phyloP scores from a whole-genome alignment of 2,888 invertebrate genomes.

The Leptopterna dolabrata region DNA sequence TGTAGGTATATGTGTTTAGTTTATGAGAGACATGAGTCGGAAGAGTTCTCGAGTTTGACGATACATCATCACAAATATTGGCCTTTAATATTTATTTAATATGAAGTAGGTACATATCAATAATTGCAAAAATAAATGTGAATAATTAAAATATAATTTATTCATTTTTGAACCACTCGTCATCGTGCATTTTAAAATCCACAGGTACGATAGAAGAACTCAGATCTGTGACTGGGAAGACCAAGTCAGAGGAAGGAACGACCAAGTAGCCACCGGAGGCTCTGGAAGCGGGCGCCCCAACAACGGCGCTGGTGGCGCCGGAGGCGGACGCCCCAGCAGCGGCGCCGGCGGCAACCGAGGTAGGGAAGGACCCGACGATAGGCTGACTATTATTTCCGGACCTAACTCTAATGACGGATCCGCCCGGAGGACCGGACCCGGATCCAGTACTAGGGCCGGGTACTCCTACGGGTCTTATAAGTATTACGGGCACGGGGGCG shows the following conservation, averaged over 20 bases:
- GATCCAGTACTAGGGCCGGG: not conserved
- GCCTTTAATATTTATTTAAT: no score
- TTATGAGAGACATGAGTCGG: no score
- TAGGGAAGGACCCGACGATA: not conserved
- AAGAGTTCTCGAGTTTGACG: no score
- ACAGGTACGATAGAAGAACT: constrained; percentile 36
- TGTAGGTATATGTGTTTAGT: no score
- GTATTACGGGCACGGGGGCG: not conserved
- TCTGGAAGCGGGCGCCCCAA: not conserved
- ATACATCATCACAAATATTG: no score
- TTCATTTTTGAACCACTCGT: no score
- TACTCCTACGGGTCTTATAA: not conserved
- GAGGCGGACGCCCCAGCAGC: not conserved
- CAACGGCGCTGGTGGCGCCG: not conserved
- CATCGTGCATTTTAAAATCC: not conserved
- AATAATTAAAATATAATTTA: no score
- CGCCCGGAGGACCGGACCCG: not conserved
- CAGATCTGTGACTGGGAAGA: constrained; percentile 51
- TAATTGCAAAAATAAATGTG: no score
- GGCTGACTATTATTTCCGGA: not conserved
- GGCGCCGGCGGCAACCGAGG: not conserved
- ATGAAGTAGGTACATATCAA: no score
- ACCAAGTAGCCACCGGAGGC: not conserved
- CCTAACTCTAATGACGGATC: not conserved
- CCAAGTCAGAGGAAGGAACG: constrained; percentile 26